Evolutionary conservation across 2,113 vertebrate species (phyloP).

Genomic region (Gracilinanus agilis): DNA sequence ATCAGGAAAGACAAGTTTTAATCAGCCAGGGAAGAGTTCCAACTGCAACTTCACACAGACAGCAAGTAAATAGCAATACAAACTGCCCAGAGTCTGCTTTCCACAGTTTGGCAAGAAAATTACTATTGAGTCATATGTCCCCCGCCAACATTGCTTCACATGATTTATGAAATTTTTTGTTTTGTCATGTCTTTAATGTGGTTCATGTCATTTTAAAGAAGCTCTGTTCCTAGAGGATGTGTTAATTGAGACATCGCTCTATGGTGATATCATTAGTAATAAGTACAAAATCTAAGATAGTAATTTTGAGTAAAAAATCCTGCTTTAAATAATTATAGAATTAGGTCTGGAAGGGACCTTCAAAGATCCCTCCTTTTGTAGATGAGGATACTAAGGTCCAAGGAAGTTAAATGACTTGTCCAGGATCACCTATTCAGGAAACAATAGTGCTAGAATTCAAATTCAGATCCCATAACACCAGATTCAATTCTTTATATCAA

Average conservation of each 20-base stretch:
- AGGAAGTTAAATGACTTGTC: background rate
- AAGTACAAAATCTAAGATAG: background rate
- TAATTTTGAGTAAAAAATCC: background rate
- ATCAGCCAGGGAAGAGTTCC: background rate
- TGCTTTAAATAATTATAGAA: background rate
- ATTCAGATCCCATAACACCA: background rate
- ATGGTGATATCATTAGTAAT: background rate
- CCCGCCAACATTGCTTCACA: background rate
- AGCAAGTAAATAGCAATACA: background rate
- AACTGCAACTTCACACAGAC: background rate
- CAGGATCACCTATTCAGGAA: background rate
- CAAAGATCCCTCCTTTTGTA: background rate
- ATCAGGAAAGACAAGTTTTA: background rate
- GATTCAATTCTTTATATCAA: background rate
- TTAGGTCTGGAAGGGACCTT: background rate
- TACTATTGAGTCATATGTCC: background rate
- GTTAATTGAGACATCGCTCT: conserved; percentile 48
- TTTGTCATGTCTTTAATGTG: conserved; percentile 51
- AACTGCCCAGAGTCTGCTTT: background rate
- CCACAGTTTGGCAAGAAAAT: background rate
- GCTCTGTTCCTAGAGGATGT: conserved; percentile 46
- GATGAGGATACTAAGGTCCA: background rate
- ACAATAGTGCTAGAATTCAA: background rate
- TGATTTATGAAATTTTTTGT: conserved; percentile 50
- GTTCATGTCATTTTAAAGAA: conserved; percentile 58